Evolutionary conservation across 2,888 invertebrate genomes (phyloP), one percentile per base, ranked within the genome.

Genomic region (Cosmorhoe ocellata): DNA sequence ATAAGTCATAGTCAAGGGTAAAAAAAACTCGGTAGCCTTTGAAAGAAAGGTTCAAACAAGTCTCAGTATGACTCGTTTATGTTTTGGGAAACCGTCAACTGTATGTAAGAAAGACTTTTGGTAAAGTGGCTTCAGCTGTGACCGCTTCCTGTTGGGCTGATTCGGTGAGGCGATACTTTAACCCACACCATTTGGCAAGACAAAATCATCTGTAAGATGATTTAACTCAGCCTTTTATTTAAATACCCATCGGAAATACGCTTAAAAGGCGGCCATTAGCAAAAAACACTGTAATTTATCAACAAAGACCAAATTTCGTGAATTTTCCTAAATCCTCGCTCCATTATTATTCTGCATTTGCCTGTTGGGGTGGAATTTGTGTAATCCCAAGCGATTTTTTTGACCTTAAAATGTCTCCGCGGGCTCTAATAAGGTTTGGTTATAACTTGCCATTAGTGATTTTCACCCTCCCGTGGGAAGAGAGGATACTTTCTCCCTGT

Each of bases 271-370:
- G 64, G 60, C 78, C 78, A 84, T 87, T 85, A 83, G 69, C 73
- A 81, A 83, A 81, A 83, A 84, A 79, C 70, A 79, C 71, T 69
- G 81, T 76, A 82, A 86, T 88, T 86, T 85, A 86, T 86, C 85
- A 86, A 76, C 74, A 73, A 71, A 79, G 76, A 80, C 75, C 72
- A 69, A 74, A 72, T 71, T 77, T 74, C 74, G 70, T 63, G 67
- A 70, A 74, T 76, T 77, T 72, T 66, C 66, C 67, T 72, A 79
- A 84, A 83, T 74, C 79, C 79, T 67, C 58, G 64, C 62, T 54
- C 75, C 79, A 79, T 87, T 83, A 86, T 85, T 83, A 83, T 85
- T 83, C 82, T 71, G 66, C 69, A 69, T 75, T 76, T 73, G 71
- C 74, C 73, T 71, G 75, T 78, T 71, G 76, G 68, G 69, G 74